Evolutionary conservation across 2,797 vertebrate genomes (phyloP), one percentile per base, ranked within the genome.

Genomic region (Parauchenoglanis ngamensis): DNA sequence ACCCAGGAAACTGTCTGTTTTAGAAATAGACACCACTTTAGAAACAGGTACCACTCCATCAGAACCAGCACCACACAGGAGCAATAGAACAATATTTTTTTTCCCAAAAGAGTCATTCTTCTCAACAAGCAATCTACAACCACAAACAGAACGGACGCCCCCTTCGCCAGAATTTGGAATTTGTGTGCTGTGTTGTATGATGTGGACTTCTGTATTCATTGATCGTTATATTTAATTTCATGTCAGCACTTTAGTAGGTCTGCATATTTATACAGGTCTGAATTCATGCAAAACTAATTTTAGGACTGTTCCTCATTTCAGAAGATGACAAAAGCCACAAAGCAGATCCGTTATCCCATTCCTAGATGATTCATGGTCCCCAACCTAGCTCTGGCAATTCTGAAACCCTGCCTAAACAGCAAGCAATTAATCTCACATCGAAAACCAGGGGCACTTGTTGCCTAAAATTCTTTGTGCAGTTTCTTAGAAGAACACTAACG

Each of bases 391-490:
- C 49, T 31, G 52, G 17, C 49, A 46, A 61, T 49, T 49, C 76
- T 61, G 57, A 81, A 75, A 57, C n/a, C 1, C 57, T 57, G 54
- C 84, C 76, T 72, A 79, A 75, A 21, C 61, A 31, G 54, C 23
- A 28, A 40, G 44, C 44, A 87, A 49, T 73, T 73, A 75, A 61
- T 80, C 57, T 31, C 63, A 52, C 85, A 83, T 19, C 44, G 63
- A 87, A 86, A 65, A 83, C 52, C 49, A 65, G 23, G 52, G 77
- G 44, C 61, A 80, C 63, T 86, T 88, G 63, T 49, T 83, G 8
- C 17, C 46, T 63, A 52, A 17, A 61, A 35, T 80, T 67, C 61
- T 68, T 82, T 67, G 40, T 54, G 54, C 84, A 83, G 83, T 57
- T 85, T 83, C 46, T 68, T 65, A 67, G 80, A 82, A 57, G 17